Base-by-base conservation (phyloP, 2,888 invertebrate species). In the Atrina japonica region DNA sequence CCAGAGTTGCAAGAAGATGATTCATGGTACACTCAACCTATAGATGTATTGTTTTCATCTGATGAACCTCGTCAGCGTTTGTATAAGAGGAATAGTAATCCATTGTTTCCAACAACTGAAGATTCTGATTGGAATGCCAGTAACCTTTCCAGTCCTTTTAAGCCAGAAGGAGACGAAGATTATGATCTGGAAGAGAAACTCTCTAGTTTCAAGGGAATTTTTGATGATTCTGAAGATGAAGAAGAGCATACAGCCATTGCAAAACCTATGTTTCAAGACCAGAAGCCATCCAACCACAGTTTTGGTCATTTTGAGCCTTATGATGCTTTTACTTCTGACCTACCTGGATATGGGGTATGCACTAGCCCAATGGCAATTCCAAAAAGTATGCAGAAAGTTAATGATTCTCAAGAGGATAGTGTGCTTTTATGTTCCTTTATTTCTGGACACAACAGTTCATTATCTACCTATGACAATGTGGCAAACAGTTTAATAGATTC, bases 21-120 rank as follows among this genome's bases (percentile, higher is more conserved):
- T 49, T 75, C 78, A 21, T 86, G 87, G 87, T 86, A 86, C 71
- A 84, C 85, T 23, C 77, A 83, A 64, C 86, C 86, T 2, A 74
- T 86, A 59, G 83, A 83, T 53, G 77, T 70, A 6, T 75, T 85
- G 23, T 79, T 79, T 58, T 72, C 70, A 16, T 75, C 82, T 23
- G 73, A 76, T 16, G 69, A 69, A n/a, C 59, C 59, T 7, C 78
- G 80, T 47, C 77, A 81, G 30, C 70, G 83, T 21, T 70, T 86
- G 30, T 86, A 86, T 65, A 83, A 85, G 55, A 52, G 84, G 35
- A 78, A 79, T 60, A 83, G 82, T 55, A 75, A 78, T 58, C 80
- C 83, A 23, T 70, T 71, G 11, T 77, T 73, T 35, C 35, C 35
- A 25, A 69, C 70, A 9, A 68, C 76, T 23, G 56, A 63, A 23